Percentiles rank a stretch among this genome's conserved stretches.
These are phyloP conservation scores for Mythimna vitellina DNA, from an alignment of 2,888 invertebrate species.

Conservation along the genomic window DNA sequence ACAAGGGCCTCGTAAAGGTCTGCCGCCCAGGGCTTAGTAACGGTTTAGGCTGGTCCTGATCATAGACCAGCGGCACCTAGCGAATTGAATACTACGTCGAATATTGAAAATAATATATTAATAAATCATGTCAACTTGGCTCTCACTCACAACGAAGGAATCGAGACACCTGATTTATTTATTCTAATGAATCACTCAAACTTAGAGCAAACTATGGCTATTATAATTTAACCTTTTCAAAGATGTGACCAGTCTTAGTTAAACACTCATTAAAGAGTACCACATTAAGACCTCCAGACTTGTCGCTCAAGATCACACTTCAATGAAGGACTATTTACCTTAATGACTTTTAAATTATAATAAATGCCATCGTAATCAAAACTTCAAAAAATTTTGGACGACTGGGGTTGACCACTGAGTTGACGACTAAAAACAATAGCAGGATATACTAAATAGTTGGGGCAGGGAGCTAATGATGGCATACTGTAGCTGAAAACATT, in stretches of 20 bases:
- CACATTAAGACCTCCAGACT: slow-evolving; percentile 13
- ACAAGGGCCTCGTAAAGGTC: no score
- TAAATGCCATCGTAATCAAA: slow-evolving; percentile 17
- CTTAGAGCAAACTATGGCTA: slow-evolving; percentile 6
- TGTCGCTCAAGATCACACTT: slow-evolving; percentile 19
- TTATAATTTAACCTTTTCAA: slow-evolving; percentile 10
- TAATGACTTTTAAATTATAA: slow-evolving; percentile 19
- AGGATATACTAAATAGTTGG: background rate
- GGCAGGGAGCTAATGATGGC: background rate
- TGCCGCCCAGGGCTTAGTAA: no score
- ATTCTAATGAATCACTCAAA: background rate
- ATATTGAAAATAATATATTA: background rate
- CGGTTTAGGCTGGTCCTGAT: no score
- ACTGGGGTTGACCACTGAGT: no score
- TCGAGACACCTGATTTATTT: no score
- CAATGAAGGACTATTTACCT: background rate
- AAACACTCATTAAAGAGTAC: slow-evolving; percentile 12
- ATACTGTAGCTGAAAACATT: background rate
- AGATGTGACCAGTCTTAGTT: background rate
- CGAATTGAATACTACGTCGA: background rate
- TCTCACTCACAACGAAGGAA: background rate
- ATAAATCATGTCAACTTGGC: background rate
- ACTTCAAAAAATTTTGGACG: no score
- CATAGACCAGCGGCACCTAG: background rate
- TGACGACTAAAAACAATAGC: background rate